Percentiles rank a stretch among this genome's conserved stretches.
Evolutionary conservation across 2,888 invertebrate species (phyloP).

Genomic region (Thalpophila matura): DNA sequence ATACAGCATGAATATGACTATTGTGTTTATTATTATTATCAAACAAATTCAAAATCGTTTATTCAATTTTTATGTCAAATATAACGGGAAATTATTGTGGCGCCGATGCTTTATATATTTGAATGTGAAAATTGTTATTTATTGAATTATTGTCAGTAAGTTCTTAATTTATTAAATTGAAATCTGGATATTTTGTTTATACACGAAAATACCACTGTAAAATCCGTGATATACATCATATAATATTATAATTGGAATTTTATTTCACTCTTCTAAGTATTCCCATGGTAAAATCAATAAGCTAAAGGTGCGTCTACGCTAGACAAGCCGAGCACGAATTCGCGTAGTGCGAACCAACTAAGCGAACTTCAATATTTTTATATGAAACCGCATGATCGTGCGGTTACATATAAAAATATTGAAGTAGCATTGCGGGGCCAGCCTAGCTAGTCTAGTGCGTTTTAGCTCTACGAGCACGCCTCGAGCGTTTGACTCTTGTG

Average conservation of each 20-base stretch:
- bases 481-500: too few species aligned
- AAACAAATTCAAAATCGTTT: constrained; percentile 58
- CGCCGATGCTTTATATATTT: constrained; percentile 83
- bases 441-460: too few species aligned
- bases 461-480: too few species aligned
- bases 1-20: constrained; percentile 78
- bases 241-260: constrained; percentile 88
- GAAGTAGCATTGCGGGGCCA: too few species aligned
- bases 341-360: too few species aligned
- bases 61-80: constrained; percentile 61
- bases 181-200: constrained; percentile 89
- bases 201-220: constrained; percentile 90
- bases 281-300: not conserved
- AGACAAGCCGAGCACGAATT: too few species aligned
- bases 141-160: constrained; percentile 87
- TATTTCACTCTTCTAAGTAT: constrained; percentile 69
- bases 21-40: constrained; percentile 59
- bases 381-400: too few species aligned
- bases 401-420: too few species aligned
- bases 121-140: constrained; percentile 89
- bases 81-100: constrained; percentile 80
- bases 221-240: constrained; percentile 90
- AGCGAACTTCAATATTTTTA: too few species aligned
- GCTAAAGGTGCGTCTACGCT: too few species aligned
- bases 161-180: constrained; percentile 89